Evolutionary conservation across 2,113 vertebrate species (phyloP).

Genomic region (Falcunculus frontatus): DNA sequence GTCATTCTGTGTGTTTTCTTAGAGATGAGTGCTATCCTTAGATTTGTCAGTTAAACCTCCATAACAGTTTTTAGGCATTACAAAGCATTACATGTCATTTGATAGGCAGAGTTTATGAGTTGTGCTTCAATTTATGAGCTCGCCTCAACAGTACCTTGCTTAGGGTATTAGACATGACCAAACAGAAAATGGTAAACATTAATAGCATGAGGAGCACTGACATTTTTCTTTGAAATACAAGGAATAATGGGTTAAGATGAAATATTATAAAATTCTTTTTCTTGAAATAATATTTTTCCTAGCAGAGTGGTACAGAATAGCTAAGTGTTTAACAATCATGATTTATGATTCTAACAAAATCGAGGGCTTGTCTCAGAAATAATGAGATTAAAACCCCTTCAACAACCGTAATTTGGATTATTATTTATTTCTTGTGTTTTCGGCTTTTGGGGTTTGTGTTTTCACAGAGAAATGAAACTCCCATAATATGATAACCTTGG

Average conservation of each 20-base stretch:
- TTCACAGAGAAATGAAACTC: slow-evolving; percentile 1
- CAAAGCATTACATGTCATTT: neutral
- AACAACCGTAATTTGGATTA: neutral
- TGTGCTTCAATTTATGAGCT: neutral
- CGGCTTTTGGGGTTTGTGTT: neutral
- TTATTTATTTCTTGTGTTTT: neutral
- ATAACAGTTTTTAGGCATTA: neutral
- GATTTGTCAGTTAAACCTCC: neutral
- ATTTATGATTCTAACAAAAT: slow-evolving; percentile 20
- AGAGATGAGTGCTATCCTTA: neutral
- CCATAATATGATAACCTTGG: neutral
- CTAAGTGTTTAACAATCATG: neutral
- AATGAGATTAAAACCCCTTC: neutral
- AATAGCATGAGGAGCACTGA: neutral
- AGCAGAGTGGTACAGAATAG: neutral
- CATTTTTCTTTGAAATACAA: slow-evolving; percentile 5
- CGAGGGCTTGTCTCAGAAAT: slow-evolving; percentile 10
- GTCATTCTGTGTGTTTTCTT: neutral
- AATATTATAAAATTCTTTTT: slow-evolving; percentile 9
- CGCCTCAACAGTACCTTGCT: neutral
- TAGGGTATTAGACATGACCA: neutral
- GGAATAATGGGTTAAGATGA: neutral
- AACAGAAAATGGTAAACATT: neutral
- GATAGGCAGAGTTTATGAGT: neutral
- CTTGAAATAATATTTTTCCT: slow-evolving; percentile 32